Evolutionary conservation across 2,113 vertebrate species (phyloP).

Genomic region (Tonatia bakeri): DNA sequence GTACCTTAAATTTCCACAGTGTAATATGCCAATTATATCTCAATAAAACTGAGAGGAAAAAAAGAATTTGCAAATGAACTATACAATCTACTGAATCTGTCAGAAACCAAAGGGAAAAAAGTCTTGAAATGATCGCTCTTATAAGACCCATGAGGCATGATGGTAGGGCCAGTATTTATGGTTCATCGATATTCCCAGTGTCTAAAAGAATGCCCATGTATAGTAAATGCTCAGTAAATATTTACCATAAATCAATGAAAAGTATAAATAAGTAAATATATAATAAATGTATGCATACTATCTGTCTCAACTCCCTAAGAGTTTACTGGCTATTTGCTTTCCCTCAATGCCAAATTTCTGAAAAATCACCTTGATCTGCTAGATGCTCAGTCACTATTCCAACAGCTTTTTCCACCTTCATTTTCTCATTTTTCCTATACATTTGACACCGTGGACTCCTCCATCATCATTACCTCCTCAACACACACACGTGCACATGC

Average conservation of each 20-base stretch:
- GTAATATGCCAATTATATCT: background rate
- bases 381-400: background rate
- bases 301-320: background rate
- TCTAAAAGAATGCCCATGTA: background rate
- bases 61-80: background rate
- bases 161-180: background rate
- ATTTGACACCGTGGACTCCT: background rate
- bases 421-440: background rate
- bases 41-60: background rate
- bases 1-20: background rate
- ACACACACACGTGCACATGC: background rate
- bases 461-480: background rate
- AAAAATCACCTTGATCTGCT: background rate
- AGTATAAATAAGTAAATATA: background rate
- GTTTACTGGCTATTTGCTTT: background rate
- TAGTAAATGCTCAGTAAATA: background rate
- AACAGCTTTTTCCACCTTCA: background rate
- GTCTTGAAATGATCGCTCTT: background rate
- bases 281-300: background rate
- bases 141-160: too few species aligned
- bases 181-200: background rate
- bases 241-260: background rate
- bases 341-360: background rate
- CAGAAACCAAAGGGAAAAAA: background rate
- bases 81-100: background rate